A percentile compares a stretch with the other conserved stretches of the same genome.
Evolutionary conservation across 1,140 invertebrate species (phyloP).

Genomic region (Bombus confusus): DNA sequence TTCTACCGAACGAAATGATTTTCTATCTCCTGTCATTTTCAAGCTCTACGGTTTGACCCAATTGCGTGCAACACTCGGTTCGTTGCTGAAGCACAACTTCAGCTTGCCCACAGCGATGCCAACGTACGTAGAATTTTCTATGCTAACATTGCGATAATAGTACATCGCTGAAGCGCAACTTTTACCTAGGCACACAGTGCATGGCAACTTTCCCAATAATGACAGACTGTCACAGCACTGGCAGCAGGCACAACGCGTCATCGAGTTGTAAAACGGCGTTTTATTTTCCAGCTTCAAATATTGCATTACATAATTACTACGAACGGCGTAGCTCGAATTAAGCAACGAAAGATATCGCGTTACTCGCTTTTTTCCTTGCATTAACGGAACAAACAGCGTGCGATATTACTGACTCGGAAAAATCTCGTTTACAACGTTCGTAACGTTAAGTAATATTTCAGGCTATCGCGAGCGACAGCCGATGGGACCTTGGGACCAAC

Average conservation of each 20-base stretch:
- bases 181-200: neutral
- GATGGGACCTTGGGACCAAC: conserved; percentile 45
- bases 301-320: neutral
- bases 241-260: no score
- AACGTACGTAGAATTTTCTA: no score
- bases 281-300: neutral
- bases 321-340: neutral
- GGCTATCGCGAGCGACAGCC: neutral
- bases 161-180: neutral
- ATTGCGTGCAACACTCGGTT: neutral
- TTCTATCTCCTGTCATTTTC: neutral
- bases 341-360: neutral
- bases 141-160: no score
- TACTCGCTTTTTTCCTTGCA: neutral
- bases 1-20: neutral
- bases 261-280: neutral
- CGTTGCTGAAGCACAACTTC: neutral
- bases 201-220: neutral
- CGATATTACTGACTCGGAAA: neutral
- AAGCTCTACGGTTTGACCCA: neutral
- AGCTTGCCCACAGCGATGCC: neutral
- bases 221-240: neutral
- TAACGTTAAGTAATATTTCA: conserved; percentile 26
- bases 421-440: neutral
- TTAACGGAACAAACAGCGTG: neutral